Conservation (phyloP, 2,113 vertebrate genomes). For the Gymnarchus niloticus region DNA sequence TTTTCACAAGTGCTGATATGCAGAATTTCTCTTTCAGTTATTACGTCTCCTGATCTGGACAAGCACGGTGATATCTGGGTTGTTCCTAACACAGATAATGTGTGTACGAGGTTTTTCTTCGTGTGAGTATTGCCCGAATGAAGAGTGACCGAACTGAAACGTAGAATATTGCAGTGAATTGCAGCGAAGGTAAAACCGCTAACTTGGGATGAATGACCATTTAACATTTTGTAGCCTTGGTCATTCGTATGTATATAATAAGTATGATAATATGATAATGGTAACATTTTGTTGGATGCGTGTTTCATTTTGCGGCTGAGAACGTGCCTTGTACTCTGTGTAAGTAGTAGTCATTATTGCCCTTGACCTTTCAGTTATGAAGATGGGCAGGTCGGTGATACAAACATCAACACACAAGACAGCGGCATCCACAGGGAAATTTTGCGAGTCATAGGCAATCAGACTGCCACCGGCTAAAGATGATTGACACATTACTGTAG, state of each 20-base stretch:
- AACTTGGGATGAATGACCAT: neutral
- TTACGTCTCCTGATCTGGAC: constrained; percentile 84
- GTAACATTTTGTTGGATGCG: neutral
- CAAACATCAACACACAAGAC: constrained; percentile 84
- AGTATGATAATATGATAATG: neutral
- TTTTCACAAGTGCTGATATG: neutral
- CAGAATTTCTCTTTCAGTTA: constrained; percentile 57
- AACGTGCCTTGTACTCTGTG: neutral
- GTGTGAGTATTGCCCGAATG: constrained; percentile 78
- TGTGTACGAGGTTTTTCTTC: constrained; percentile 90
- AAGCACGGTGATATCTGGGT: constrained; percentile 90
- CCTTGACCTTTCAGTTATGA: constrained; percentile 67
- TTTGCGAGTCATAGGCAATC: constrained; percentile 84
- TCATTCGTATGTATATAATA: neutral
- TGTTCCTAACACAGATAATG: constrained; percentile 82
- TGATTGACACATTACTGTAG: constrained; percentile 51
- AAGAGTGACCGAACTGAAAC: neutral
- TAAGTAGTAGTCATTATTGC: neutral
- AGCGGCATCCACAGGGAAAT: constrained; percentile 79
- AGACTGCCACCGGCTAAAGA: constrained; percentile 81
- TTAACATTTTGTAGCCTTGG: neutral
- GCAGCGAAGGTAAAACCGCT: neutral
- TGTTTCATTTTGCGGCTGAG: neutral
- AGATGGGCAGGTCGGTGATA: constrained; percentile 82
- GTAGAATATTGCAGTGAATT: neutral